Base-by-base conservation (phyloP, 2,888 invertebrate species). In the Aleiodes leptofemur region DNA sequence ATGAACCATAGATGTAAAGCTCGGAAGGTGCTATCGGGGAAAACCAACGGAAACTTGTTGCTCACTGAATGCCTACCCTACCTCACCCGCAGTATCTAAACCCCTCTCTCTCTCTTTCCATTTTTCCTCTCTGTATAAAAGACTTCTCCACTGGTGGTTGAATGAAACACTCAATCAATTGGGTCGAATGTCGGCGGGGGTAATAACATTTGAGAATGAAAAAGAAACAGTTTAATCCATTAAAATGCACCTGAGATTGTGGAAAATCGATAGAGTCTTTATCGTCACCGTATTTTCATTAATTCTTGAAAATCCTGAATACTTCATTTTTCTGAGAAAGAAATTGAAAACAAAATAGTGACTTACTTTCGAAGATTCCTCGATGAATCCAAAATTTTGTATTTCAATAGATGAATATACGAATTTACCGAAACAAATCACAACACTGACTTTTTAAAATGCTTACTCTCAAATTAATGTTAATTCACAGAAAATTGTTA, bases 11-110 rank as follows among this genome's bases (percentile, higher is more conserved):
- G 29, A n/a, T 59, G 14, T 11, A 56, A 61, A 61, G 43, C 64
- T 64, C 48, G 64, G 64, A 51, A 57, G 56, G 48, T 14, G 13
- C 53, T 64, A 51, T 43, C 56, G 38, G 50, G 43, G 66, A 76
- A 61, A 38, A 57, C 51, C 64, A 53, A 57, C 66, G 72, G 74
- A 76, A 74, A 78, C 78, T 78, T 78, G 77, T 78, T 78, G 78
- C 78, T 74, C 73, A 31, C 50, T 59, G 11, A 53, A 64, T 71
- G 53, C 74, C 59, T 64, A 64, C 64, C 9, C 64, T 34, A 64
- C 43, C 16, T 14, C 9, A 13, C 43, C 43, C 43, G 48, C 23
- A 14, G 14, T 64, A 64, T 64, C 38, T 14, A 64, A 48, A n/a
- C 64, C 64, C 23, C 48, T 64, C 14, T 43, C n/a, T 14, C 14